Conservation (phyloP, 2,113 vertebrate species). For the Hemiscyllium ocellatum region DNA sequence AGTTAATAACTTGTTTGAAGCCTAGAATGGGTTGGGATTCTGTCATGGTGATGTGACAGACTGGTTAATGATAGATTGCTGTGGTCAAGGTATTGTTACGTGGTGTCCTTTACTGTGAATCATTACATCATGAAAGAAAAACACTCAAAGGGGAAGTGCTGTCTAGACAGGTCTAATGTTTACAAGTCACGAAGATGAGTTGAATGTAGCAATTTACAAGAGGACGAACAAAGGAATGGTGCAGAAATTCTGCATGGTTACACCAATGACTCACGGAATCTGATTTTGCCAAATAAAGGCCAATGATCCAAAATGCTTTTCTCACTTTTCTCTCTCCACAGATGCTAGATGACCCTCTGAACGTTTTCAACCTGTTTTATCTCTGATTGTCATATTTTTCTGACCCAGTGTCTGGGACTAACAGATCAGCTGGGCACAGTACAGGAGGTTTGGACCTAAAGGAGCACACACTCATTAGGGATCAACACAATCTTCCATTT, state of each 20-base stretch:
- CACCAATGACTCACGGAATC: background rate
- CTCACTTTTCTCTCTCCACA: background rate
- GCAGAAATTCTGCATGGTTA: background rate
- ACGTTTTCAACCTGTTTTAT: background rate
- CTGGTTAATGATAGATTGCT: constrained; percentile 4
- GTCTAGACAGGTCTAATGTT: constrained; percentile 43
- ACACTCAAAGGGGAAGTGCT: constrained; percentile 39
- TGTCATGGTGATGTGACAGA: constrained; percentile 8
- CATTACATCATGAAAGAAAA: constrained; percentile 29
- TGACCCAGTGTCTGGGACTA: background rate
- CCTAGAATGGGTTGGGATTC: background rate
- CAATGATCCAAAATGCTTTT: background rate
- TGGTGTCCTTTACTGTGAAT: constrained; percentile 17
- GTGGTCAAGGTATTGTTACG: background rate
- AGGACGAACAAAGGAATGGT: background rate
- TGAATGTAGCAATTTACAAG: background rate
- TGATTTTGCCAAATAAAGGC: background rate
- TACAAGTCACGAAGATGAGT: constrained; percentile 38
- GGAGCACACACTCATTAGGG: background rate
- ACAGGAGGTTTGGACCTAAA: too few relatives aligned
- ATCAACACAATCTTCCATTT: background rate
- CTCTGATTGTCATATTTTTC: background rate
- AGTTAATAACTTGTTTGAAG: constrained; percentile 6
- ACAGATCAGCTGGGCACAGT: background rate
- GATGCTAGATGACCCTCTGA: background rate